Conservation (phyloP, 2,797 vertebrate species). For the Sciaenops ocellatus region DNA sequence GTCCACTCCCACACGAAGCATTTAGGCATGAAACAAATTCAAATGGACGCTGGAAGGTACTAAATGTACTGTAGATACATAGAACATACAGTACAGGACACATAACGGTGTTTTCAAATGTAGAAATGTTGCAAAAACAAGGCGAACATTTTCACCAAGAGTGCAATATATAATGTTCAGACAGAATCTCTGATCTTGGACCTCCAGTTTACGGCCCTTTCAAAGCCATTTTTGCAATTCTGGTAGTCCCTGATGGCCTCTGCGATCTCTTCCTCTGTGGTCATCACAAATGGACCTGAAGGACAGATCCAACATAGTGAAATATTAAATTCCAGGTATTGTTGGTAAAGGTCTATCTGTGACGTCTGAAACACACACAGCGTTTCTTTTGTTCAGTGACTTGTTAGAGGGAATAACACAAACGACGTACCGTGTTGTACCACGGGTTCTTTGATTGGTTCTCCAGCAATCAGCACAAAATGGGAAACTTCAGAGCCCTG, state of each 20-base stretch:
- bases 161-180: slow-evolving; percentile 26
- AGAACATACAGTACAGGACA: not conserved
- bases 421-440: slow-evolving; percentile 76
- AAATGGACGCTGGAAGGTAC: slow-evolving; percentile 13
- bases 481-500: slow-evolving; percentile 81
- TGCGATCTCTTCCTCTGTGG: slow-evolving; percentile 85
- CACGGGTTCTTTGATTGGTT: slow-evolving; percentile 85
- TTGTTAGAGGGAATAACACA: not conserved
- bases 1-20: slow-evolving; percentile 3
- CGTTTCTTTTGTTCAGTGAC: not conserved
- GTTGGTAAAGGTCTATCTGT: not conserved
- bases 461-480: slow-evolving; percentile 87
- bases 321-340: not conserved
- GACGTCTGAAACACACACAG: not conserved
- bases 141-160: slow-evolving; percentile 8
- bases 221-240: slow-evolving; percentile 85
- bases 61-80: not conserved
- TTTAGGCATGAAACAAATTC: not conserved
- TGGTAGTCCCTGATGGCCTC: slow-evolving; percentile 83
- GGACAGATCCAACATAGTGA: slow-evolving; percentile 17
- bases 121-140: not conserved
- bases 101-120: not conserved
- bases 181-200: slow-evolving; percentile 84
- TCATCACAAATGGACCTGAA: slow-evolving; percentile 89
- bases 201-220: slow-evolving; percentile 84